Evolutionary conservation across 2,797 vertebrate species (phyloP).

Genomic region (Naso thynnoides): DNA sequence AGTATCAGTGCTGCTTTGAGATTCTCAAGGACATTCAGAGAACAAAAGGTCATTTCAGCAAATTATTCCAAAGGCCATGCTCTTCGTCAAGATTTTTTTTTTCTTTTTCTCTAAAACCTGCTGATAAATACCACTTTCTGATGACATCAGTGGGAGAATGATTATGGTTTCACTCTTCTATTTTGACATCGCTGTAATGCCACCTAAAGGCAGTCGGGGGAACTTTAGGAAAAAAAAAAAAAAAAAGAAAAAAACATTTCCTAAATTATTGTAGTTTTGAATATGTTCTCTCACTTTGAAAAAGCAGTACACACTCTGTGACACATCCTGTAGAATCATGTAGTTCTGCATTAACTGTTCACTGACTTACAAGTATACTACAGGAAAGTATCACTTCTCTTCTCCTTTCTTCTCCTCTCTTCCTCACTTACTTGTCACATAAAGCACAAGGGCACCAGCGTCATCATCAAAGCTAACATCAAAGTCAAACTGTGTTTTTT

Average conservation of each 20-base stretch:
- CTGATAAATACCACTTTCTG: conserved; percentile 16
- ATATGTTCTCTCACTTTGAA: conserved; percentile 28
- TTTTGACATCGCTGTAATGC: conserved; percentile 24
- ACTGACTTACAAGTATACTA: too few relatives aligned
- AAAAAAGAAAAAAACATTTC: too few relatives aligned
- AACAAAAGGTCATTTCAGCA: conserved; percentile 22
- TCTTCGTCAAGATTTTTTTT: background rate
- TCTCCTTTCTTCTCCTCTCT: background rate
- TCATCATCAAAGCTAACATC: conserved; percentile 71
- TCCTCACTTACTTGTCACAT: conserved; percentile 14
- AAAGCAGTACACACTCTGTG: conserved; percentile 18
- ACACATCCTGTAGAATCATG: conserved; percentile 3
- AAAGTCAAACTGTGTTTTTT: conserved; percentile 62
- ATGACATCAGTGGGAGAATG: conserved; percentile 12
- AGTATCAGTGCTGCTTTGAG: conserved; percentile 6
- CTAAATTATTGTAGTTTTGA: conserved; percentile 3
- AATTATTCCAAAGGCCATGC: background rate
- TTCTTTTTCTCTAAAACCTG: background rate
- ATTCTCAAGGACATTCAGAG: conserved; percentile 11
- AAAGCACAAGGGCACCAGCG: conserved; percentile 36
- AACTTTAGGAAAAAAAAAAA: conserved; percentile 19
- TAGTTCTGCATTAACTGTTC: background rate
- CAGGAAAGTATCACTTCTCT: too few relatives aligned
- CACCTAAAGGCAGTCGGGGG: conserved; percentile 16
- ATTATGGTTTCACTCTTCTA: conserved; percentile 20